Base-by-base conservation (phyloP, 2,797 vertebrate species). In the Carduelis carduelis region DNA sequence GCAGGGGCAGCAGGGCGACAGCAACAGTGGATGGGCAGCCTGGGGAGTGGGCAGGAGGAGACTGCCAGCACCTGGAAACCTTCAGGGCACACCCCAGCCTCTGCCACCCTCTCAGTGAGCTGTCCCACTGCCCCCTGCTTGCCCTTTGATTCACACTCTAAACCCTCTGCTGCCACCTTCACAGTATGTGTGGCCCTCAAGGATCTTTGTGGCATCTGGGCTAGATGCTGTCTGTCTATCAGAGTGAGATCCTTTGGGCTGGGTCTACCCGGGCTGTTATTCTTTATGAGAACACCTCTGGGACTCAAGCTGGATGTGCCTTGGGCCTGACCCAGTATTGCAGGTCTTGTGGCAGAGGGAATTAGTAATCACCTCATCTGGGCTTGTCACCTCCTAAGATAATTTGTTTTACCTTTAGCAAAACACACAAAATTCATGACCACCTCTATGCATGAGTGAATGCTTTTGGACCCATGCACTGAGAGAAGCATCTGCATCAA, bases 401-500 rank as follows among this genome's bases (percentile, higher is more conserved):
- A 64, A 69, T 69, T 39, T 32, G 7, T 14, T 83, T 86, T 65
- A 52, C 17, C 43, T 86, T 89, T 47, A 74, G 39, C 50, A 86
- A 93, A 61, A 65, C 21, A 50, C 34, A 16, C 3, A 1, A 76
- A 88, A 39, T 72, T 88, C 43, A 30, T 26, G 2, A 27, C 55
- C 65, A 32, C 15, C 5, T 49, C 27, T 74, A 8, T 12, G 37
- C 5, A 53, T 2, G n/a, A 79, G 15, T 9, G 27, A 70, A 55
- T 0, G 0, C 13, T 82, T 84, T 77, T 59, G 49, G 47, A 52
- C 14, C 20, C 27, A 10, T 28, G n/a, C 32, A 55, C 27, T 0
- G 0, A 53, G 26, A 76, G n/a, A 70, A 93, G 41, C 4, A 53
- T 14, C 15, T 1, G 0, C 34, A 63, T 34, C 18, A 37, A 43